Percentiles rank a stretch among this genome's conserved stretches.
These are phyloP conservation scores for Semotilus atromaculatus DNA, from an alignment of 2,797 vertebrate species.

Conservation along the genomic window DNA sequence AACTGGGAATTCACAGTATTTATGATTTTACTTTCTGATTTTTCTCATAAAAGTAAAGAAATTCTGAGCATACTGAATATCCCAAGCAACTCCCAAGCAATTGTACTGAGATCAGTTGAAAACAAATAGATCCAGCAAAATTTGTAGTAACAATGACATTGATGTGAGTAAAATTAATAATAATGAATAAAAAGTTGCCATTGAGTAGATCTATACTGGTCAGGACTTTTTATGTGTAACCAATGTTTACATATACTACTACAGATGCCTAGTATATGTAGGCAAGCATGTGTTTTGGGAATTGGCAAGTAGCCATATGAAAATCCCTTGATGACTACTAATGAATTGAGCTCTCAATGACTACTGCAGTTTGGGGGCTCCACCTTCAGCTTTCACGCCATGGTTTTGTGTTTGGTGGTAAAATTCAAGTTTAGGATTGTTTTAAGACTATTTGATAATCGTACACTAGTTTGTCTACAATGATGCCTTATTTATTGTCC, in stretches of 20 bases:
- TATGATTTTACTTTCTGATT: neutral
- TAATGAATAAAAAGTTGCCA: neutral
- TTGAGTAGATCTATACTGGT: neutral
- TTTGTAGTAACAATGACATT: neutral
- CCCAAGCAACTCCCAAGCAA: neutral
- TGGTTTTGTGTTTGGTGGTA: conserved; percentile 40
- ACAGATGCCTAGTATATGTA: conserved; percentile 22
- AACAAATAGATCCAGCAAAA: neutral
- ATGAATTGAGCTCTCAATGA: conserved; percentile 33
- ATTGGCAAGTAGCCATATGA: conserved; percentile 22
- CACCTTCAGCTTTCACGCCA: conserved; percentile 20
- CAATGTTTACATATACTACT: conserved; percentile 3
- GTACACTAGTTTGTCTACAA: neutral
- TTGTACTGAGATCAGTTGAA: neutral
- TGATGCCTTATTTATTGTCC: neutral
- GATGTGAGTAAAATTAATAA: conserved; percentile 1
- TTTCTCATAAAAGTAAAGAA: neutral
- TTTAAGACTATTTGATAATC: conserved; percentile 8
- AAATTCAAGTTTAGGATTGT: neutral
- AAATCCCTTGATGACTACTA: conserved; percentile 22
- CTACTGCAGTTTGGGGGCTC: conserved; percentile 7
- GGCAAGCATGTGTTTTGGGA: conserved; percentile 31
- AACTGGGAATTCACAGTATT: neutral
- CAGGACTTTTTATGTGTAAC: neutral
- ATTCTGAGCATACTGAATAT: too few relatives aligned